These are phyloP conservation scores for Zhuqinia jingwanae DNA, from an alignment of 2,888 invertebrate genomes.

Conservation along the genomic window DNA sequence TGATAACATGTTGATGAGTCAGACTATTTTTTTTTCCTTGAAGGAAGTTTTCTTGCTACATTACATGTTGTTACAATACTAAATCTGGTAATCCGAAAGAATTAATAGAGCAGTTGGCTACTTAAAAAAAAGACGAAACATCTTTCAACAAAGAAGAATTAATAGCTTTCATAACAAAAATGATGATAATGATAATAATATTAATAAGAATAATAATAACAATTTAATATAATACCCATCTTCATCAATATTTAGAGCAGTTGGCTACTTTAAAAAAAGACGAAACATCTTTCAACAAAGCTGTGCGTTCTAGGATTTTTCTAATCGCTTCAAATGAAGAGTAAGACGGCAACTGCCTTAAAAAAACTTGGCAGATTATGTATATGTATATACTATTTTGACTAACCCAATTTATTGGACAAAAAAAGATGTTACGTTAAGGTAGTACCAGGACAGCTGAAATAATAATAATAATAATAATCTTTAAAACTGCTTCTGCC, in stretches of 20 bases:
- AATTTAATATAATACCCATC: conserved; percentile 42
- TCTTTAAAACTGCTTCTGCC: no score
- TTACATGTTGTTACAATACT: no score
- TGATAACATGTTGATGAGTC: conserved; percentile 26
- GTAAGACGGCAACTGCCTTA: no score
- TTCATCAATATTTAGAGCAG: not conserved
- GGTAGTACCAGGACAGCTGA: no score
- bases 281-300: conserved; percentile 4
- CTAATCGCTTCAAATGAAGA: not conserved
- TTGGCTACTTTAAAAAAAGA: conserved; percentile 6
- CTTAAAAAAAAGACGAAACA: no score
- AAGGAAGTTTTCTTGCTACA: no score
- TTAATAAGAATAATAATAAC: conserved; percentile 42
- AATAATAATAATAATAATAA: no score
- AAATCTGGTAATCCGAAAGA: no score
- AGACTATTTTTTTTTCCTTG: conserved; percentile 7
- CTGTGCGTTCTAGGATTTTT: conserved; percentile 12
- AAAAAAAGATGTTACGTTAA: no score
- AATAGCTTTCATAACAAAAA: conserved; percentile 26
- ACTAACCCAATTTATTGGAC: not conserved
- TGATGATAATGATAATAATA: conserved; percentile 16
- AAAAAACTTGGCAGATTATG: no score
- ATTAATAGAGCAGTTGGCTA: conserved; percentile 6
- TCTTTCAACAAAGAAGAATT: not conserved
- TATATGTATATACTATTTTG: no score